phyloP scores from a whole-genome alignment of 2,113 vertebrate species.

The Physeter macrocephalus region DNA sequence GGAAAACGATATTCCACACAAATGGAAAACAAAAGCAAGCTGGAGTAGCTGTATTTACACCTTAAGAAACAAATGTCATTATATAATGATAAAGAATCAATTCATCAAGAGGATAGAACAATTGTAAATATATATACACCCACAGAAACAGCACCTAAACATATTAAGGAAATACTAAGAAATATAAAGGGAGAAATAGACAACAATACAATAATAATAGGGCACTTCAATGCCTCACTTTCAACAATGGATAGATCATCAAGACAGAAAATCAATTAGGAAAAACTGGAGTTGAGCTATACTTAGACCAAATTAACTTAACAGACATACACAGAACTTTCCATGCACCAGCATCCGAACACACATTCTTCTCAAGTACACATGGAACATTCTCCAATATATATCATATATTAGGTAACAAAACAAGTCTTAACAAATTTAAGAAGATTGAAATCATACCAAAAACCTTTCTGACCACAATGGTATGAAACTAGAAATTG shows the following conservation, averaged over 20 bases:
- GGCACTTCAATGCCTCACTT: not conserved
- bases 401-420: not conserved
- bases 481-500: not conserved
- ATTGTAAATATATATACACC: not conserved
- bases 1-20: no score
- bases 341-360: not conserved
- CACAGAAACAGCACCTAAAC: not conserved
- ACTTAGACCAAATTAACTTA: not conserved
- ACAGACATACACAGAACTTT: not conserved
- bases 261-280: not conserved
- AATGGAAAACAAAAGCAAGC: no score
- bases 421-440: not conserved
- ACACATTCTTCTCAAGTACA: not conserved
- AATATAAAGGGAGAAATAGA: not conserved
- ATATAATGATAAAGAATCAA: not conserved
- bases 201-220: not conserved
- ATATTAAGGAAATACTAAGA: not conserved
- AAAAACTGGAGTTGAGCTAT: not conserved
- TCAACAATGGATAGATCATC: not conserved
- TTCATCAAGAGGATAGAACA: not conserved
- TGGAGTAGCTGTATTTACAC: no score
- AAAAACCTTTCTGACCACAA: not conserved
- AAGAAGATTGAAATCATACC: not conserved
- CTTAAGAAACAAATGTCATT: no score
- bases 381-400: not conserved